A percentile compares a stretch with the other conserved stretches of the same genome.
These are phyloP conservation scores for Doryteuthis pealeii DNA, from an alignment of 1,140 invertebrate genomes.

Conservation along the genomic window DNA sequence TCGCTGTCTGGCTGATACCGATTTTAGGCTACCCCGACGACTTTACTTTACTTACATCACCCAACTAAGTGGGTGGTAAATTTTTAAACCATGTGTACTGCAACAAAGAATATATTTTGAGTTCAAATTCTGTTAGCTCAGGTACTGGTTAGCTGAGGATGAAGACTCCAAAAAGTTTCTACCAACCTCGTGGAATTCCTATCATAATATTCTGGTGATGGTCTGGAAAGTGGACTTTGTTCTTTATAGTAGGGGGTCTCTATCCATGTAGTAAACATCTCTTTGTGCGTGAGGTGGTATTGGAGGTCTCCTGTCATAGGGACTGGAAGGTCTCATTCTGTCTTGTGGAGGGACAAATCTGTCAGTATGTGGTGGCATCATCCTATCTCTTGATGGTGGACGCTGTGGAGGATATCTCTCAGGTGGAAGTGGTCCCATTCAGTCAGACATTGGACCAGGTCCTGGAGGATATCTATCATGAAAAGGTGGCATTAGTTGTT, in stretches of 20 bases:
- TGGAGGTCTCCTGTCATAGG: neutral
- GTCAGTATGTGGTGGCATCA: slow-evolving; percentile 3
- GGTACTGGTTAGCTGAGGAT: too few relatives aligned
- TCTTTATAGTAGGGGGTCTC: slow-evolving; percentile 8
- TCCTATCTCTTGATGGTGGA: neutral
- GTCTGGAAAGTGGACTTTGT: neutral
- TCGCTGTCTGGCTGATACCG: too few relatives aligned
- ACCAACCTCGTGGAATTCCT: neutral
- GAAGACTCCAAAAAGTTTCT: neutral
- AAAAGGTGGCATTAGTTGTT: neutral
- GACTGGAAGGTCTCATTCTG: slow-evolving; percentile 5
- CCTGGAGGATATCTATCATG: neutral
- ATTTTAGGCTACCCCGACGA: too few relatives aligned
- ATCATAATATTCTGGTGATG: slow-evolving; percentile 3
- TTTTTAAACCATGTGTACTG: too few relatives aligned
- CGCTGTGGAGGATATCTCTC: neutral
- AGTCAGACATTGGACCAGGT: neutral
- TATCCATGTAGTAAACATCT: slow-evolving; percentile 7
- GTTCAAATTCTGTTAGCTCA: too few relatives aligned
- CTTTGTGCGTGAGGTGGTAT: neutral
- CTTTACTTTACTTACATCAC: too few relatives aligned
- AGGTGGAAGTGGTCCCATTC: neutral
- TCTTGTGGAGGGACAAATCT: slow-evolving; percentile 1
- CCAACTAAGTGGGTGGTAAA: too few relatives aligned
- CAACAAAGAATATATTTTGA: too few relatives aligned